Evolutionary conservation across 2,113 vertebrate species (phyloP), one percentile per base, ranked within the genome.

Genomic region (Ranitomeya variabilis): DNA sequence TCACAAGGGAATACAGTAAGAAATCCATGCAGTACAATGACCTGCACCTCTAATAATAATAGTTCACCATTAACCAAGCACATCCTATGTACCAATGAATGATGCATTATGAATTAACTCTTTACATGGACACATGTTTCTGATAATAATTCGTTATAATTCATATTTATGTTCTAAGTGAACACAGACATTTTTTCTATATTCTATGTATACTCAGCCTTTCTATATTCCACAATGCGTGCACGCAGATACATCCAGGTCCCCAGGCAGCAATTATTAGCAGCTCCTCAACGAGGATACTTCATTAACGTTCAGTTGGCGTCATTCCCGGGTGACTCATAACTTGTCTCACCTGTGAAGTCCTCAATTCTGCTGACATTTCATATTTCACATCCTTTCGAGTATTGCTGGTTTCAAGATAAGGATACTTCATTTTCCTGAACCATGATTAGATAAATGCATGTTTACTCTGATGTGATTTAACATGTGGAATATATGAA

Each of bases 261-360:
- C 57, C 23, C 21, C 79, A 80, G 79, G 57, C 54, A 31, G 79
- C 31, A 26, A 7, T 80, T 11, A 59, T 80, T 81, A 81, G 55
- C 26, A 18, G 79, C 23, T 37, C 57, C 23, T 62, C 79, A 26
- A 23, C 7, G 79, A 23, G 62, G 79, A 60, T 59, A 81, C 57
- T 81, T 81, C 26, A 81, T 81, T 81, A 81, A 10, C 21, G 14
- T 13, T 52, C 60, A n/a, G 8, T n/a, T 83, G 81, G 81, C 81
- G 52, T 15, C 5, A 4, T 31, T 45, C 81, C 60, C 81, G 54
- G 57, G 62, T 67, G 81, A 83, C 31, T 83, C 18, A 83, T 21
- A 83, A 66, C 59, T 51, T 15, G 60, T 23, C 81, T 83, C 23
- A 83, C 81, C 81, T 83, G 81, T n/a, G 13, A 66, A 83, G 67